Evolutionary conservation across 2,888 invertebrate genomes (phyloP).

Genomic region (Patella caerulea): DNA sequence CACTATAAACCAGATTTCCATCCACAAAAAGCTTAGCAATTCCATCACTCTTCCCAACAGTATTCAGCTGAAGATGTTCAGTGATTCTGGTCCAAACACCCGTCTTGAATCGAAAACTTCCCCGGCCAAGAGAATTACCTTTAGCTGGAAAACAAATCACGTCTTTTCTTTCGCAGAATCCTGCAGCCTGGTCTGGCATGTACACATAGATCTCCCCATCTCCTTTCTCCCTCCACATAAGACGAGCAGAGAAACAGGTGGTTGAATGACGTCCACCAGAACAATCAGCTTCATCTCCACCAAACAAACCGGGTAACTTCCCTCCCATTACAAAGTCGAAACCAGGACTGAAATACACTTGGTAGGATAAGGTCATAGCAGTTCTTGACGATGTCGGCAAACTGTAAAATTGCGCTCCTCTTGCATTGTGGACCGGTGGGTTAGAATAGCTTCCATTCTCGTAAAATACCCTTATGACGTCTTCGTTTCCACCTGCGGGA

Average conservation of each 20-base stretch:
- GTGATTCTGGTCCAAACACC: conserved; percentile 25
- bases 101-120: conserved; percentile 35
- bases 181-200: conserved; percentile 27
- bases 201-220: conserved; percentile 52
- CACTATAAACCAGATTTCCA: conserved; percentile 21
- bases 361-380: conserved; percentile 35
- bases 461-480: conserved; percentile 18
- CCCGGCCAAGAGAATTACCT: conserved; percentile 16
- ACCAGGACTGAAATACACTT: conserved; percentile 32
- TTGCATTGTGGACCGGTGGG: conserved; percentile 11
- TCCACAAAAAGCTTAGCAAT: conserved; percentile 25
- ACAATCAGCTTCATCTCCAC: conserved; percentile 37
- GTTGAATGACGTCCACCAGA: conserved; percentile 44
- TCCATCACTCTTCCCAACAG: conserved; percentile 23
- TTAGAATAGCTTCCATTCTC: conserved; percentile 5
- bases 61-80: neutral
- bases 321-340: conserved; percentile 35
- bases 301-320: conserved; percentile 52
- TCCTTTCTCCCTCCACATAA: conserved; percentile 50
- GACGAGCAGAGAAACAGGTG: conserved; percentile 49
- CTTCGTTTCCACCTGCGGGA: conserved; percentile 13
- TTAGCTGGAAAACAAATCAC: neutral
- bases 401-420: conserved; percentile 45
- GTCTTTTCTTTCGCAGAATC: neutral
- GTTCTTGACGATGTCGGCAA: conserved; percentile 26